A percentile compares a stretch with the other conserved stretches of the same genome.
Evolutionary conservation across 2,888 invertebrate genomes (phyloP).

Genomic region (Drosophila anceps): DNA sequence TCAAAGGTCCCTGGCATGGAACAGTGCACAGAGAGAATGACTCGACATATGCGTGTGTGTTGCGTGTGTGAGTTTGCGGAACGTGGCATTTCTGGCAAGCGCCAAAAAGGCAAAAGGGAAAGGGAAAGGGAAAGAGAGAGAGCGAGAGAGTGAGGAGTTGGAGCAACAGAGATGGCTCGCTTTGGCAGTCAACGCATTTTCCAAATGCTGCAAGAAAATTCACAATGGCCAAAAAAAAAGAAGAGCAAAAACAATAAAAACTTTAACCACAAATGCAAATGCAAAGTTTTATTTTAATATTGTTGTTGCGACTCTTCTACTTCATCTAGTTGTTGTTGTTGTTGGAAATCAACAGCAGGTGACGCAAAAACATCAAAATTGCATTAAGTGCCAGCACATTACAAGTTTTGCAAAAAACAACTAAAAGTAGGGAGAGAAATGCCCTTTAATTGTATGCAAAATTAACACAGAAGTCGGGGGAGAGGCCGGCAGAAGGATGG

Average conservation of each 20-base stretch:
- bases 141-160: no score
- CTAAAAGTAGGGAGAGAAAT: constrained; percentile 8
- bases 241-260: constrained; percentile 33
- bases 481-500: neutral
- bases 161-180: constrained; percentile 5
- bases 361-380: constrained; percentile 70
- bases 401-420: constrained; percentile 30
- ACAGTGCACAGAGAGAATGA: constrained; percentile 63
- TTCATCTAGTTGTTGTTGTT: constrained; percentile 10
- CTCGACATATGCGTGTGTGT: constrained; percentile 29
- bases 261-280: constrained; percentile 66
- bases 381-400: constrained; percentile 65
- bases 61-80: constrained; percentile 32
- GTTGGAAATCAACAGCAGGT: constrained; percentile 58
- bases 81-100: constrained; percentile 76
- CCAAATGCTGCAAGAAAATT: constrained; percentile 51
- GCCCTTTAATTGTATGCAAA: constrained; percentile 60
- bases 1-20: constrained; percentile 58
- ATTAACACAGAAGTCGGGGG: constrained; percentile 25
- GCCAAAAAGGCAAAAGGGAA: constrained; percentile 59
- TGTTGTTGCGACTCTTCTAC: constrained; percentile 14
- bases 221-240: constrained; percentile 23
- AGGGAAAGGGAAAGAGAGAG: neutral
- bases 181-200: constrained; percentile 43
- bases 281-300: constrained; percentile 48